These are phyloP conservation scores for Lumbricus terrestris DNA, from an alignment of 2,888 invertebrate species.

Conservation along the genomic window DNA sequence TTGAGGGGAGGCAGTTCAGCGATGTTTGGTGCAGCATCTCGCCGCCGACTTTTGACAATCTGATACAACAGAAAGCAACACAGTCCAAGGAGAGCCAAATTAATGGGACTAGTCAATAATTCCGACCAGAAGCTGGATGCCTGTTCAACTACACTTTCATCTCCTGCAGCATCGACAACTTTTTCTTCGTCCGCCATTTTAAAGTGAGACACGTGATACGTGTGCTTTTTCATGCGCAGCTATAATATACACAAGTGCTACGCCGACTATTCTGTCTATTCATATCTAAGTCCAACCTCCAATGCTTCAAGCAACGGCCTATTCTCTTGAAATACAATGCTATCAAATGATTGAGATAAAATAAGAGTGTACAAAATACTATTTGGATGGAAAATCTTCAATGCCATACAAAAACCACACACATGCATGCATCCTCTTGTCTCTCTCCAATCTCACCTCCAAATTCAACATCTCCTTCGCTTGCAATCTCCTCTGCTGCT, in stretches of 20 bases:
- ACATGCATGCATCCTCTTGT: too few relatives aligned
- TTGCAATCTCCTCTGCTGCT: too few relatives aligned
- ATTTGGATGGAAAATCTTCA: too few relatives aligned
- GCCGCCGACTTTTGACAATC: slow-evolving; percentile 63
- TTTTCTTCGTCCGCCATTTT: slow-evolving; percentile 3
- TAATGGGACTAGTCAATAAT: slow-evolving; percentile 66
- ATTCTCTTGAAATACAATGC: too few relatives aligned
- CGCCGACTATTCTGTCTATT: too few relatives aligned
- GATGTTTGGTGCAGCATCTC: slow-evolving; percentile 55
- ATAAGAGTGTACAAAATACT: too few relatives aligned
- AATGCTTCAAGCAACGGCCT: too few relatives aligned
- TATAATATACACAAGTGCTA: not conserved
- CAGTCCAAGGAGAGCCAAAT: slow-evolving; percentile 69
- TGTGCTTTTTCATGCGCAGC: not conserved
- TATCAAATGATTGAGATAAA: too few relatives aligned
- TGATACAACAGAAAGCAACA: slow-evolving; percentile 75
- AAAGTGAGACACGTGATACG: not conserved
- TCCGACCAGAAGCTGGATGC: slow-evolving; percentile 11
- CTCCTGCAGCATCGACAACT: not conserved
- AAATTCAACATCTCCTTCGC: too few relatives aligned
- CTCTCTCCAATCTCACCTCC: too few relatives aligned
- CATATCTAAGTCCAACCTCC: too few relatives aligned
- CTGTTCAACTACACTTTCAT: not conserved
- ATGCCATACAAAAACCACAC: too few relatives aligned
- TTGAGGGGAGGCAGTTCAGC: slow-evolving; percentile 74